Percentiles rank a stretch among this genome's conserved stretches.
Conservation (phyloP, 2,797 vertebrate species). For the Tenualosa ilisha region DNA sequence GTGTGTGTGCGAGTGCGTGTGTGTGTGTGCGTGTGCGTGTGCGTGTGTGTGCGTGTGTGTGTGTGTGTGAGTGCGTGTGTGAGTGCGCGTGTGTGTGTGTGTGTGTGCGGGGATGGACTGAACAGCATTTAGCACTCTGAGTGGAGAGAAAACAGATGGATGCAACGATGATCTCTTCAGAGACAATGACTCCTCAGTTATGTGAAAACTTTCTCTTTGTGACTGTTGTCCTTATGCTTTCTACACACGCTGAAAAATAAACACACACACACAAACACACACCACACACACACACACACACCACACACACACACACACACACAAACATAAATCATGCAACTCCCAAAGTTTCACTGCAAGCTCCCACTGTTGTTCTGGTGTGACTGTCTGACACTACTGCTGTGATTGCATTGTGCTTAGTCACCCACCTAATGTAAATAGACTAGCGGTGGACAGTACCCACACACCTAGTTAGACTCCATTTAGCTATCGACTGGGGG, state of each 20-base stretch:
- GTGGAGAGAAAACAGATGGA: too few relatives aligned
- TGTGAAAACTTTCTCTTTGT: too few relatives aligned
- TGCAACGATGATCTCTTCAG: too few relatives aligned
- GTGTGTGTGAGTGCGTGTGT: too few relatives aligned
- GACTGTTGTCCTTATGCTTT: too few relatives aligned
- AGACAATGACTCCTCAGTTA: too few relatives aligned
- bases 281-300: constrained; percentile 3
- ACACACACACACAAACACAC: not conserved
- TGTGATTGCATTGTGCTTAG: not conserved
- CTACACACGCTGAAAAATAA: not conserved
- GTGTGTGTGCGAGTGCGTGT: too few relatives aligned
- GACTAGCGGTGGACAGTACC: constrained; percentile 26
- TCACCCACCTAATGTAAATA: constrained; percentile 3
- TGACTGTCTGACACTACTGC: not conserved
- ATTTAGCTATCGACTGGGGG: constrained; percentile 35
- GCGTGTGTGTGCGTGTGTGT: too few relatives aligned
- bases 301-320: constrained; percentile 3
- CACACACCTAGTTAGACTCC: constrained; percentile 41
- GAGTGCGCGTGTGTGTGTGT: too few relatives aligned
- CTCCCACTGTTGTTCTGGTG: not conserved
- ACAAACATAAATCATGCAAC: not conserved
- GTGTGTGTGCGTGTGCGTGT: too few relatives aligned
- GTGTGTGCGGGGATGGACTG: too few relatives aligned
- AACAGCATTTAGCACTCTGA: too few relatives aligned
- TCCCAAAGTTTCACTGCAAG: not conserved